A percentile compares a stretch with the other conserved stretches of the same genome.
Evolutionary conservation across 2,113 vertebrate species (phyloP).

Genomic region (Dromiciops gliroides): DNA sequence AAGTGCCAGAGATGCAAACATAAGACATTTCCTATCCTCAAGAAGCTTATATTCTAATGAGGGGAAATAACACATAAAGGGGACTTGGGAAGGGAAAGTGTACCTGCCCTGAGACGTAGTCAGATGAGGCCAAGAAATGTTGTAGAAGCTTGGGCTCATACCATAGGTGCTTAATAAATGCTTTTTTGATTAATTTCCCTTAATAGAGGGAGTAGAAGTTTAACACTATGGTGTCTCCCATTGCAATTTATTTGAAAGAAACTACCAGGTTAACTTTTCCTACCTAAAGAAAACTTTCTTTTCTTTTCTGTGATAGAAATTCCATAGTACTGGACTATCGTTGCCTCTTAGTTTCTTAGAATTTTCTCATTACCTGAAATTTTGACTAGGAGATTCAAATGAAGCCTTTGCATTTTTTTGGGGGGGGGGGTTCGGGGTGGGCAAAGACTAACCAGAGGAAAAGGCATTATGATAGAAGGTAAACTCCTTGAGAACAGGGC

Average conservation of each 20-base stretch:
- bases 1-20: not conserved
- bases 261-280: conserved; percentile 10
- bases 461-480: not conserved
- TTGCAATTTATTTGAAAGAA: conserved; percentile 25
- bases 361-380: conserved; percentile 26
- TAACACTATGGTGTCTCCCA: not conserved
- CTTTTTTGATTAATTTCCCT: not conserved
- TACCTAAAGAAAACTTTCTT: conserved; percentile 27
- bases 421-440: too few relatives aligned
- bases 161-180: not conserved
- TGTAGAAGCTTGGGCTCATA: not conserved
- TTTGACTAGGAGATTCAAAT: not conserved
- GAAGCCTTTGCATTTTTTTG: not conserved
- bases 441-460: not conserved
- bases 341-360: not conserved
- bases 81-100: not conserved
- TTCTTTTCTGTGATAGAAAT: not conserved
- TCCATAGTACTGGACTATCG: not conserved
- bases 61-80: not conserved
- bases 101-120: not conserved
- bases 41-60: not conserved
- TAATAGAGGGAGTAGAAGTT: conserved; percentile 1
- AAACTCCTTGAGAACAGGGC: not conserved
- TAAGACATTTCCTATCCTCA: not conserved
- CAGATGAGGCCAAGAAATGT: not conserved